Evolutionary conservation across 2,797 vertebrate species (phyloP), one percentile per base, ranked within the genome.

Genomic region (Phoebastria nigripes): DNA sequence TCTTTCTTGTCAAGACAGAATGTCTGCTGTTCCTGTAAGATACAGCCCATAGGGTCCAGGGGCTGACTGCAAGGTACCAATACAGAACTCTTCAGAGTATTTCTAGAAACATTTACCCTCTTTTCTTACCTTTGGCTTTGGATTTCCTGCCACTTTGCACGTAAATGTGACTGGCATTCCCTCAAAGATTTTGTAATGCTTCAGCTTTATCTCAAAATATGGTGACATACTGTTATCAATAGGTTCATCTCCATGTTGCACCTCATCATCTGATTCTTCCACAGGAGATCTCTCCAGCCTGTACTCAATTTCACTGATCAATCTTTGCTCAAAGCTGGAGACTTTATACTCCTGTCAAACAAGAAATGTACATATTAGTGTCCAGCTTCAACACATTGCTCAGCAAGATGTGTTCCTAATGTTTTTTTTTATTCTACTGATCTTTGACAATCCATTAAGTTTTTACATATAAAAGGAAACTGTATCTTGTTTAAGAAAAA

Each of bases 241-340:
- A 3, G 96, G 91, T 70, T 98, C 97, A 11, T 99, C 99, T 15
- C 98, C 98, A 16, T 99, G 98, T 76, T 99, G 98, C 25, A 98
- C 97, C 31, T 99, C 99, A 0, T 99, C 99, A 28, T 99, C 99
- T 0, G 99, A 99, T 88, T 99, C 99, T 78, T 99, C 99, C 94
- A 99, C 99, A 1, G 99, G 98, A 25, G 99, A 99, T 37, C 99
- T 98, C 96, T 99, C 99, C 94, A 99, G 98, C 5, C 99, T 98
- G 95, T 99, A 99, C 95, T 99, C 99, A 8, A 99, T 99, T 96
- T 99, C 99, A 70, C 99, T 99, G 97, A 99, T 99, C 89, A 99
- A 97, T 29, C 99, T 99, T 98, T 99, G 99, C 96, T 99, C 99
- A 61, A 99, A 99, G 97, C 99, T 99, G 93, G 99, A 99, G 67